Percentiles rank a stretch among this genome's conserved stretches.
phyloP scores from a whole-genome alignment of 2,113 vertebrate genomes.

The Mustela lutreola region DNA sequence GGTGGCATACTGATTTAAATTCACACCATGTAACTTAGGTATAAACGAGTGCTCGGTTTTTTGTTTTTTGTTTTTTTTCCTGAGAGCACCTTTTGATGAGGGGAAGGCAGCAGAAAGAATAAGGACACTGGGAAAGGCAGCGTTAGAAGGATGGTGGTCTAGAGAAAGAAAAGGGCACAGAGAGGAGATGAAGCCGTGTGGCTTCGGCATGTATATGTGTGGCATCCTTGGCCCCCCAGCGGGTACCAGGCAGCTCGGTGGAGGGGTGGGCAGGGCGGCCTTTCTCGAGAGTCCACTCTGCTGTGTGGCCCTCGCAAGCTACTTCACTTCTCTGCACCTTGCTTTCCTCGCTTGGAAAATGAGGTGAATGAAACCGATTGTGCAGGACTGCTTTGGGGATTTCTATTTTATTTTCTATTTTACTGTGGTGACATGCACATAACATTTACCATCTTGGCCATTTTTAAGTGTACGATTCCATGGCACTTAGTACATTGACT shows the following conservation, averaged over 20 bases:
- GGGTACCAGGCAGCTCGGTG: accelerated
- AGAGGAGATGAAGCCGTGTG: neutral
- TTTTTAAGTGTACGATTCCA: neutral
- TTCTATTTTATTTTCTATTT: neutral
- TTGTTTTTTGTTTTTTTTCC: neutral
- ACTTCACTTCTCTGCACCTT: neutral
- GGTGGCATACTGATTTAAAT: constrained; percentile 65
- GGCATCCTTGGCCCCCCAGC: neutral
- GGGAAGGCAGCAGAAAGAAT: constrained; percentile 45
- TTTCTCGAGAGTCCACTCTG: neutral
- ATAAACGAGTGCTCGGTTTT: constrained; percentile 44
- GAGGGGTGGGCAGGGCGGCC: neutral
- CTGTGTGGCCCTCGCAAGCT: neutral
- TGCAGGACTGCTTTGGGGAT: neutral
- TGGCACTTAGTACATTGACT: neutral
- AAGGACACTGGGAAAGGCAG: neutral
- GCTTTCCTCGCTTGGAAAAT: neutral
- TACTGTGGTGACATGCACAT: neutral
- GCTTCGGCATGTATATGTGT: accelerated
- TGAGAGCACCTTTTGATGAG: constrained; percentile 11
- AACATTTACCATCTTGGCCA: neutral
- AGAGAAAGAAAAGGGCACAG: neutral
- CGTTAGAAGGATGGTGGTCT: neutral
- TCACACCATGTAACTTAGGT: constrained; percentile 43
- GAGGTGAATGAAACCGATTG: neutral